phyloP scores from a whole-genome alignment of 2,797 vertebrate genomes.

The Siniperca obscura region DNA sequence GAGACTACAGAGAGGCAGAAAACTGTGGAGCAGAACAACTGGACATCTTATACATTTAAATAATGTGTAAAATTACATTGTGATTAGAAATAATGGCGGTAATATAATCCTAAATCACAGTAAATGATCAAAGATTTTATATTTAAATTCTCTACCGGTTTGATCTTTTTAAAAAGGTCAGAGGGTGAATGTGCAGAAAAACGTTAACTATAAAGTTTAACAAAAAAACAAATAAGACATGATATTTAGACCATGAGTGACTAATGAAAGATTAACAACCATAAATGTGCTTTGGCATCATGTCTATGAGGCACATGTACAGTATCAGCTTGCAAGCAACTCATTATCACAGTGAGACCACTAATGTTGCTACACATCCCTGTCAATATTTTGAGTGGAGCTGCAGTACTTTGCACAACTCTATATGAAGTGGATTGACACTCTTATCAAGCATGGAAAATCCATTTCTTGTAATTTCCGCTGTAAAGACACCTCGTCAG shows the following conservation, averaged over 20 bases:
- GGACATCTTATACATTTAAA: slow-evolving; percentile 33
- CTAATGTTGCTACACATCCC: slow-evolving; percentile 43
- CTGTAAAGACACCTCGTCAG: slow-evolving; percentile 77
- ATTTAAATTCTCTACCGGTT: background rate
- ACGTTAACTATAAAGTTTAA: background rate
- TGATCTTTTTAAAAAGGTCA: slow-evolving; percentile 1
- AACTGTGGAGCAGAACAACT: slow-evolving; percentile 39
- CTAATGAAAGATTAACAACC: slow-evolving; percentile 27
- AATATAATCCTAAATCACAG: slow-evolving; percentile 2
- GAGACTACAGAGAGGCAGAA: slow-evolving; percentile 22
- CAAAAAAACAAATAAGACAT: slow-evolving; percentile 5
- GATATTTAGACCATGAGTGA: slow-evolving; percentile 16
- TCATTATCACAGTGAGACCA: slow-evolving; percentile 65
- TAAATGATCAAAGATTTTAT: slow-evolving; percentile 11
- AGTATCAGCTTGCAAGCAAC: slow-evolving; percentile 55
- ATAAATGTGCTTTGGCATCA: slow-evolving; percentile 13
- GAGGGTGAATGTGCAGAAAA: background rate
- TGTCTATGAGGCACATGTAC: slow-evolving; percentile 33
- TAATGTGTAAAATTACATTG: slow-evolving; percentile 7
- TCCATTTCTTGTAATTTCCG: slow-evolving; percentile 78
- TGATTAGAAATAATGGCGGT: slow-evolving; percentile 33
- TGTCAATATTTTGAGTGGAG: slow-evolving; percentile 68
- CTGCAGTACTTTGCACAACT: slow-evolving; percentile 55
- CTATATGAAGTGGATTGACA: slow-evolving; percentile 66
- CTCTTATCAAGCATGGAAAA: slow-evolving; percentile 75